A percentile compares a stretch with the other conserved stretches of the same genome.
phyloP scores from a whole-genome alignment of 2,888 invertebrate species.

The Amphiduros pacificus region DNA sequence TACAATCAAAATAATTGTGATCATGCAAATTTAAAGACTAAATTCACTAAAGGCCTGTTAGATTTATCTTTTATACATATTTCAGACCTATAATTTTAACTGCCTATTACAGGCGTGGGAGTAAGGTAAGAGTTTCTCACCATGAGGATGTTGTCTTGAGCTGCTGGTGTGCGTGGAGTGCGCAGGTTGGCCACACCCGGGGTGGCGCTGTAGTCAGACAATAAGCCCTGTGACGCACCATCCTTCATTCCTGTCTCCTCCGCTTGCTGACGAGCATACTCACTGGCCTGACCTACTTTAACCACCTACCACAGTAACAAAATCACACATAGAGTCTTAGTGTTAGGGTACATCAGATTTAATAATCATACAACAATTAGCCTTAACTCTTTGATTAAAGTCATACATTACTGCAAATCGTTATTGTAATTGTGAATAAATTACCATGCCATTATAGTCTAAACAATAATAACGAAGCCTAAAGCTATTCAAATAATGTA shows the following conservation, averaged over 20 bases:
- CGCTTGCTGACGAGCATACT: conserved; percentile 71
- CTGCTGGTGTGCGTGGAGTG: conserved; percentile 80
- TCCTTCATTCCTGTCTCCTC: conserved; percentile 75
- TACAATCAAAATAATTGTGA: background rate
- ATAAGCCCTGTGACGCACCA: conserved; percentile 79
- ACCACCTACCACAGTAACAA: conserved; percentile 34
- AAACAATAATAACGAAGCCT: too few species aligned
- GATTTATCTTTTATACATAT: background rate
- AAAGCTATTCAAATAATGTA: too few species aligned
- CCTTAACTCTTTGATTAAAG: too few species aligned
- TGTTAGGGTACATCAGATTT: too few species aligned
- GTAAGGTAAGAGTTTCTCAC: conserved; percentile 50
- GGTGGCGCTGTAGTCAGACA: conserved; percentile 83
- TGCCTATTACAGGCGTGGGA: too few species aligned
- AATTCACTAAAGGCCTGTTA: too few species aligned
- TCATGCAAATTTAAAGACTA: too few species aligned
- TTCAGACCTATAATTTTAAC: background rate
- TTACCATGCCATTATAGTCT: too few species aligned
- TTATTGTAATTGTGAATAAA: too few species aligned
- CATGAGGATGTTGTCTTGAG: conserved; percentile 72
- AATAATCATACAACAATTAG: too few species aligned
- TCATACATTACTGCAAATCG: too few species aligned
- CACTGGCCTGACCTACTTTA: conserved; percentile 67
- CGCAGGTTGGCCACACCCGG: conserved; percentile 67
- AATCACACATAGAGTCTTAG: too few species aligned